Percentiles rank a stretch among this genome's conserved stretches.
Conservation (phyloP, 1,140 invertebrate genomes). For the Oryzaephilus surinamensis region DNA sequence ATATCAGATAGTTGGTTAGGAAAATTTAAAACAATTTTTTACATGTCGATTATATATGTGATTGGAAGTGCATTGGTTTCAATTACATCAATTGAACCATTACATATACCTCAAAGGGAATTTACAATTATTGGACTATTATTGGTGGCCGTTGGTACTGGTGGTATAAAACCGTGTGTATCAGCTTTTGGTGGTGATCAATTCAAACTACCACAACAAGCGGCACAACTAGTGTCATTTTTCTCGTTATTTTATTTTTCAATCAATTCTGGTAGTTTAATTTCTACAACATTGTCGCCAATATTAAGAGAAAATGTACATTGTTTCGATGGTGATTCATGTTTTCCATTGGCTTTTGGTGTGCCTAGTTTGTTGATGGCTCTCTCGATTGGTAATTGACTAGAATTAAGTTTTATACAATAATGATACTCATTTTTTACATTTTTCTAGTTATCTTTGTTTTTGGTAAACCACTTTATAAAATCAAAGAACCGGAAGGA, state of each 20-base stretch:
- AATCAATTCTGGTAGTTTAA: constrained; percentile 83
- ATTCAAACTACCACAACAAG: constrained; percentile 71
- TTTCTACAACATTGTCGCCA: constrained; percentile 85
- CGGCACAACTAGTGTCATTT: constrained; percentile 64
- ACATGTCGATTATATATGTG: constrained; percentile 79
- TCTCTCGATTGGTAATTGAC: constrained; percentile 57
- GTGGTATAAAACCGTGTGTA: constrained; percentile 96
- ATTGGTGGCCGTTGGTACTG: constrained; percentile 82
- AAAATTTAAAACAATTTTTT: constrained; percentile 81
- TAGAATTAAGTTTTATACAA: constrained; percentile 1
- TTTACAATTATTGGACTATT: constrained; percentile 69
- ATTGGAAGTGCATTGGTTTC: constrained; percentile 74
- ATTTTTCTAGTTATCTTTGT: constrained; percentile 68
- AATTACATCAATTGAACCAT: constrained; percentile 49
- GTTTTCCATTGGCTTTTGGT: constrained; percentile 86
- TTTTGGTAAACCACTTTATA: constrained; percentile 65
- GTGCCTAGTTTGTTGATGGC: constrained; percentile 82
- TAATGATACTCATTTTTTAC: no score
- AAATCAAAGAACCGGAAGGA: constrained; percentile 64
- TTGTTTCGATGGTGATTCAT: constrained; percentile 72
- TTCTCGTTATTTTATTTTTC: constrained; percentile 92
- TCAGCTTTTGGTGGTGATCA: constrained; percentile 96
- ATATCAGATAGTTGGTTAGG: constrained; percentile 79
- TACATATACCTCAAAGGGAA: constrained; percentile 42
- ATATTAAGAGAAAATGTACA: constrained; percentile 69